Percentiles rank a stretch among this genome's conserved stretches.
phyloP scores from a whole-genome alignment of 2,113 vertebrate genomes.

The Galbula dea region DNA sequence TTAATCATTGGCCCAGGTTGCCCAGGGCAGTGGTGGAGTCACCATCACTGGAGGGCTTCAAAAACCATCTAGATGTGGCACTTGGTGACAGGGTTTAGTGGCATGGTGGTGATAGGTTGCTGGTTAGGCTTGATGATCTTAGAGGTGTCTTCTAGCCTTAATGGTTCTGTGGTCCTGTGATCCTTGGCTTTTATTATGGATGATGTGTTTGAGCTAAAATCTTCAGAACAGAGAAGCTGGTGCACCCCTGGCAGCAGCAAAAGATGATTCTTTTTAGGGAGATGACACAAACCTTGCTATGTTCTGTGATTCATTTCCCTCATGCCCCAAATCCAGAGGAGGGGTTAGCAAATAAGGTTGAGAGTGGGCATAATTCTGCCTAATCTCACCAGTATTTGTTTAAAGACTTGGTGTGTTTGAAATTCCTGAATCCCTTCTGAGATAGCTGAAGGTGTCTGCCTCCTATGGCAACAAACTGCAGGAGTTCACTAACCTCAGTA shows the following conservation, averaged over 20 bases:
- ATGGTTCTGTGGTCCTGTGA: too few relatives aligned
- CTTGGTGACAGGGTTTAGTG: too few relatives aligned
- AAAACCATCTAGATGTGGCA: too few relatives aligned
- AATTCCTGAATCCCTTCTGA: neutral
- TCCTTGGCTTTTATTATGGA: neutral
- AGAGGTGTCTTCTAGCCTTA: too few relatives aligned
- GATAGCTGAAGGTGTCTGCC: neutral
- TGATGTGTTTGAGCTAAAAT: neutral
- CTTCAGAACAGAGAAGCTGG: neutral
- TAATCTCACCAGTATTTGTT: neutral
- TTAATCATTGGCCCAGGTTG: too few relatives aligned
- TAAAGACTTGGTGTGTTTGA: neutral
- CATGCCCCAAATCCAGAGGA: neutral
- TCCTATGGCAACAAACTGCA: neutral
- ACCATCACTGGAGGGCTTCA: too few relatives aligned
- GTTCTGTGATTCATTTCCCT: neutral
- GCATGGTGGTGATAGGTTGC: too few relatives aligned
- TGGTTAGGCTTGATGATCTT: too few relatives aligned
- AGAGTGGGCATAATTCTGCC: neutral
- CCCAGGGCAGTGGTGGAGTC: too few relatives aligned
- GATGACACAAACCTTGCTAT: neutral
- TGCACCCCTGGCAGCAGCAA: neutral
- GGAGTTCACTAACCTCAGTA: neutral
- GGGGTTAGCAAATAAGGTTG: neutral
- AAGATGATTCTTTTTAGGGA: neutral